Evolutionary conservation across 2,888 invertebrate species (phyloP).

Genomic region (Miltochrista miniata): DNA sequence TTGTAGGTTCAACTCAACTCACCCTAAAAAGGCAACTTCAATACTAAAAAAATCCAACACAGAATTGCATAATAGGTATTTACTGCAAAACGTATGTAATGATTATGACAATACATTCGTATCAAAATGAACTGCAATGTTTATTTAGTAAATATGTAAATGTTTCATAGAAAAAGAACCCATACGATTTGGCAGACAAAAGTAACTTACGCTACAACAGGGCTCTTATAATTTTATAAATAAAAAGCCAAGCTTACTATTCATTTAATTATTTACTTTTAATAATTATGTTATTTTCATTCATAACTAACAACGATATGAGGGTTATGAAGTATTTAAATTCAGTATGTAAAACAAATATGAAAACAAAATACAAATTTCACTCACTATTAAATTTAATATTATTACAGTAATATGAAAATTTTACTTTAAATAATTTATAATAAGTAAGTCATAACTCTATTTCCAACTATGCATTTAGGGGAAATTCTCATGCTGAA

Average conservation of each 20-base stretch:
- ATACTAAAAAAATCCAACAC: no score
- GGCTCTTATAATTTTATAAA: slow-evolving; percentile 41
- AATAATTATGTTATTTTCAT: slow-evolving; percentile 84
- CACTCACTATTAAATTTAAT: slow-evolving; percentile 84
- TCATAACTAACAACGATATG: slow-evolving; percentile 85
- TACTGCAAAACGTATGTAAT: not conserved
- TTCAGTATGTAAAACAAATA: slow-evolving; percentile 77
- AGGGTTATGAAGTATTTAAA: slow-evolving; percentile 83
- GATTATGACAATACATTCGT: not conserved
- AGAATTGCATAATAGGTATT: no score
- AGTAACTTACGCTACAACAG: not conserved
- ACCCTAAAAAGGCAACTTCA: no score
- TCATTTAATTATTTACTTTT: slow-evolving; percentile 84
- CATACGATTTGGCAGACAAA: not conserved
- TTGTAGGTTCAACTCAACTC: no score
- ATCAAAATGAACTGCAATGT: not conserved
- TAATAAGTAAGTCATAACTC: slow-evolving; percentile 78
- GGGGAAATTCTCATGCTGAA: slow-evolving; percentile 72
- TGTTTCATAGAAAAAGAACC: not conserved
- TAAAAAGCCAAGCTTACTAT: slow-evolving; percentile 78
- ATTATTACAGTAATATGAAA: slow-evolving; percentile 81
- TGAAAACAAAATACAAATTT: slow-evolving; percentile 82
- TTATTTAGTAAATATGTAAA: not conserved
- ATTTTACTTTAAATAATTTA: slow-evolving; percentile 79
- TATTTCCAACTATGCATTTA: slow-evolving; percentile 72